Conservation (phyloP, 2,888 invertebrate species). For the Drosophila putrida region DNA sequence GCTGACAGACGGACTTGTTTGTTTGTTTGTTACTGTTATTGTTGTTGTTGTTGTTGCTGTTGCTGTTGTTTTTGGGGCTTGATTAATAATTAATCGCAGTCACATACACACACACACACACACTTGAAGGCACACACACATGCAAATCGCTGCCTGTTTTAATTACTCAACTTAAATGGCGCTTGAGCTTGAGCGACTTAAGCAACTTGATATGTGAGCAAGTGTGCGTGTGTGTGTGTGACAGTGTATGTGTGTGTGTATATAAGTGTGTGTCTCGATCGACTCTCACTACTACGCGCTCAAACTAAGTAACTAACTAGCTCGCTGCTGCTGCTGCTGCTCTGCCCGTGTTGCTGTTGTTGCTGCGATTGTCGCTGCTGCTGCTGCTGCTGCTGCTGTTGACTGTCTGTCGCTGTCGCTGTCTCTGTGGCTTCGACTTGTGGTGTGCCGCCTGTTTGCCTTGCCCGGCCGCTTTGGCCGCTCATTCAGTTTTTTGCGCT, state of each 20-base stretch:
- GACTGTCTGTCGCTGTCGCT: conserved; percentile 31
- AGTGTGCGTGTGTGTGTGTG: conserved; percentile 34
- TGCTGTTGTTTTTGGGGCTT: conserved; percentile 67
- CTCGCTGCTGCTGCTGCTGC: conserved; percentile 53
- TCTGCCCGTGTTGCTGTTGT: conserved; percentile 15
- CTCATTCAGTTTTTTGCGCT: conserved; percentile 80
- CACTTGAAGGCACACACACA: conserved; percentile 35
- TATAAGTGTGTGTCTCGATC: conserved; percentile 58
- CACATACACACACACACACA: conserved; percentile 36
- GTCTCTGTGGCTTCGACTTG: conserved; percentile 24
- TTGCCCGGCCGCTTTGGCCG: conserved; percentile 77
- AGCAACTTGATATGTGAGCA: conserved; percentile 70
- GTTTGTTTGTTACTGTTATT: conserved; percentile 55
- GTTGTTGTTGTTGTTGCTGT: conserved; percentile 49
- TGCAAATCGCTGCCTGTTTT: conserved; percentile 75
- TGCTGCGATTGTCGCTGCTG: conserved; percentile 29
- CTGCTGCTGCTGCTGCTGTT: conserved; percentile 34
- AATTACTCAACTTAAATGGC: conserved; percentile 82
- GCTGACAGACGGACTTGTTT: conserved; percentile 71
- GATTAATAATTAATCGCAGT: conserved; percentile 80
- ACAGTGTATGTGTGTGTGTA: conserved; percentile 26
- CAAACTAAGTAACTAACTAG: conserved; percentile 78
- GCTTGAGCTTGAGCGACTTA: conserved; percentile 79
- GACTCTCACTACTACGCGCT: conserved; percentile 76
- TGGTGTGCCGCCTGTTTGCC: conserved; percentile 73